Evolutionary conservation across 1,140 invertebrate genomes (phyloP), one percentile per base, ranked within the genome.

Genomic region (Drosophila chauvacae): DNA sequence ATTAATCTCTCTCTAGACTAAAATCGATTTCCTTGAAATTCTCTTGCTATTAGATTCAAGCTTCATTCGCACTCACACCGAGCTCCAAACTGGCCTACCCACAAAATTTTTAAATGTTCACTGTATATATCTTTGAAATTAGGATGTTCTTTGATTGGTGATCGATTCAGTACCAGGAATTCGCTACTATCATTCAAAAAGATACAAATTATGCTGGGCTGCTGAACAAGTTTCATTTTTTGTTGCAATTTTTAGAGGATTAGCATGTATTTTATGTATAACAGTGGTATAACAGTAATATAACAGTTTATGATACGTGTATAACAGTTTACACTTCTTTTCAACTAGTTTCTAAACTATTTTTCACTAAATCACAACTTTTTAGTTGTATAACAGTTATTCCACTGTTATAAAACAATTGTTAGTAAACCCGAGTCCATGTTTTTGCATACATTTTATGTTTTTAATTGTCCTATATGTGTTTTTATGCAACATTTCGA

Each of bases 101-200:
- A 37, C 33, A 35, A 68, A 35, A 28, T 42, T 69, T 23, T 26
- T 14, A 9, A 13, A 23, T 9, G 53, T 18, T 74, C 41, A 66
- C 61, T 76, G 73, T 76, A 72, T 60, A 72, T 59, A 69, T 66
- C 51, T 51, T 18, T 18, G 2, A 50, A 42, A 72, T 30, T 58
- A 45, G 47, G 60, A 76, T 59, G 73, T 76, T 76, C 45, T 73
- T 39, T 53, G 41, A 61, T 61, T 73, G 68, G 68, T 50, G 68
- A 41, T 30, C 23, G 16, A 51, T 20, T 64, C 37, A 60, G 30
- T 37, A 33, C 26, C 41, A 74, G 58, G 35, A 35, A 50, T 23
- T 28, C 41, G 37, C 28, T 58, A 14, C 9, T 10, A 42, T 30
- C 20, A 42, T 71, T 37, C 4, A 13, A 71, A 30, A 39, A 23